Evolutionary conservation across 35 echinoderm and acorn worm genomes (phyloP).

Genomic region (Apostichopus californicus): DNA sequence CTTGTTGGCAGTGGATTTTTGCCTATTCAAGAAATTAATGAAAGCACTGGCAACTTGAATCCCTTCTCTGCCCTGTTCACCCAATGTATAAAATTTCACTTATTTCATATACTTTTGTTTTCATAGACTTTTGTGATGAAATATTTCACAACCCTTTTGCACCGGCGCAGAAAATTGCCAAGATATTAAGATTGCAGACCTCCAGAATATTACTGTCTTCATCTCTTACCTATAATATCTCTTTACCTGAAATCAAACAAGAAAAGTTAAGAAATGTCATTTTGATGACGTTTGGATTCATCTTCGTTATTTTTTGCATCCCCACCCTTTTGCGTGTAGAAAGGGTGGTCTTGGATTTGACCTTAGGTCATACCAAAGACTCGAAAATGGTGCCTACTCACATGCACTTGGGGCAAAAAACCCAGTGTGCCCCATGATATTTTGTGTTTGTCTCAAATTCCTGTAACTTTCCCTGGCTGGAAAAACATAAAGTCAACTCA

Average conservation of each 20-base stretch:
- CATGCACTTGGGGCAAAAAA: too few relatives aligned
- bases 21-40: constrained; percentile 35
- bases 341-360: too few relatives aligned
- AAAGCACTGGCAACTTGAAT: constrained; percentile 64
- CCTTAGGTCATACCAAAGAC: too few relatives aligned
- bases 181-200: constrained; percentile 26
- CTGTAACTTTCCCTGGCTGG: too few relatives aligned
- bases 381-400: too few relatives aligned
- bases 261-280: neutral
- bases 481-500: too few relatives aligned
- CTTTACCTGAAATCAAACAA: neutral
- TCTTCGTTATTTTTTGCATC: too few relatives aligned
- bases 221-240: neutral
- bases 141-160: constrained; percentile 32
- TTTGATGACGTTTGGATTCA: neutral
- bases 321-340: too few relatives aligned
- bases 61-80: constrained; percentile 44
- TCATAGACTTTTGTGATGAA: neutral
- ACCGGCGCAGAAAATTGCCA: constrained; percentile 32
- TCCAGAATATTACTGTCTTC: neutral
- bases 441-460: too few relatives aligned
- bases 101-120: neutral
- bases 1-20: neutral
- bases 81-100: constrained; percentile 61
- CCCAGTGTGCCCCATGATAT: too few relatives aligned